Evolutionary conservation across 2,113 vertebrate genomes (phyloP).

Genomic region (Arenaria interpres): DNA sequence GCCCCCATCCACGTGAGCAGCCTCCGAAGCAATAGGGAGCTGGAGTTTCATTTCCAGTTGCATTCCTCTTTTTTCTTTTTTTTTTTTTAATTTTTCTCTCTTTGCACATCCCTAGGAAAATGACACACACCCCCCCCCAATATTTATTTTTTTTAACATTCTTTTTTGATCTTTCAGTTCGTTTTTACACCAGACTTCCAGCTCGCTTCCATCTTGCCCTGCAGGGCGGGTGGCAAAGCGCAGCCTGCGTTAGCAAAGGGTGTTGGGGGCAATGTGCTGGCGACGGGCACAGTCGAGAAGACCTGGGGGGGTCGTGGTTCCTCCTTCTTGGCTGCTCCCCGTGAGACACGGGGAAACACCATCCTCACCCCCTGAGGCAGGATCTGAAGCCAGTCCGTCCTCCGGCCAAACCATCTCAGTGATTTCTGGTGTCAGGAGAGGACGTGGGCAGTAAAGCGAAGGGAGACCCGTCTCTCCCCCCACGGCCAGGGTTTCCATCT

Average conservation of each 20-base stretch:
- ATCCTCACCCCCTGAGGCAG: neutral
- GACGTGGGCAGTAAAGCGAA: neutral
- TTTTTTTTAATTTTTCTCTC: neutral
- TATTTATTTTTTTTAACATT: neutral
- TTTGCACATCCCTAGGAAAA: neutral
- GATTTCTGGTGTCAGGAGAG: neutral
- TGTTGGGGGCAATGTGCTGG: neutral
- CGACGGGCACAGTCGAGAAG: accelerated
- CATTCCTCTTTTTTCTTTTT: neutral
- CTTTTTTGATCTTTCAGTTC: neutral
- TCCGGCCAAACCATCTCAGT: neutral
- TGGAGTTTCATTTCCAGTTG: neutral
- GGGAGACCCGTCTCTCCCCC: neutral
- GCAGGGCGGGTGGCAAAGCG: neutral
- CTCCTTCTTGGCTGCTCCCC: neutral
- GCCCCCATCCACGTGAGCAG: neutral
- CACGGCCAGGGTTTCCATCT: accelerated
- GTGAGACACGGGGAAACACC: accelerated
- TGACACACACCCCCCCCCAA: neutral
- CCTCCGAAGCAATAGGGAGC: neutral
- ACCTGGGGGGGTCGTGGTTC: accelerated
- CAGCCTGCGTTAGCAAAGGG: neutral
- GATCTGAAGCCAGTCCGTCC: neutral
- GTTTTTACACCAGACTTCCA: neutral
- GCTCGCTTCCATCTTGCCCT: neutral